Conservation (phyloP, 1,140 invertebrate species). For the Centruroides sculpturatus region DNA sequence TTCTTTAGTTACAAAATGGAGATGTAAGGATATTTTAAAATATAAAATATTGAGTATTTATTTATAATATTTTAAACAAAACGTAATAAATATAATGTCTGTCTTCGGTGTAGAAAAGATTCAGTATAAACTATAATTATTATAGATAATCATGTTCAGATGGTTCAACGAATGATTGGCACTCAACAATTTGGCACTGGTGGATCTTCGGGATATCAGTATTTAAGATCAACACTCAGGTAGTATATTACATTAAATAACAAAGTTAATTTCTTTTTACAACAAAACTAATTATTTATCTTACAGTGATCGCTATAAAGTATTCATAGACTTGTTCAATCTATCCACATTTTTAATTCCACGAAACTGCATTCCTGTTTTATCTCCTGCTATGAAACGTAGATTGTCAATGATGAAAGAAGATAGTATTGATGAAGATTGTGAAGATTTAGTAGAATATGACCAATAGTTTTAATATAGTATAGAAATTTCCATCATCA, state of each 20-base stretch:
- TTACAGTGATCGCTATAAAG: constrained; percentile 91
- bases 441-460: background rate
- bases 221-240: constrained; percentile 93
- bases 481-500: too few species aligned
- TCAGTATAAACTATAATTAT: too few species aligned
- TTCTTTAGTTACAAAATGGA: constrained; percentile 96
- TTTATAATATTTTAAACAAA: background rate
- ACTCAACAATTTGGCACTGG: constrained; percentile 92
- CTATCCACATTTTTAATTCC: constrained; percentile 91
- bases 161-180: constrained; percentile 99
- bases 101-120: too few species aligned
- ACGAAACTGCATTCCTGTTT: constrained; percentile 69
- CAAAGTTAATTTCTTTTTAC: too few species aligned
- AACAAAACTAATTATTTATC: background rate
- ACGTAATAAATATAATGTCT: too few species aligned
- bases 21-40: constrained; percentile 54
- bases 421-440: background rate
- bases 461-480: background rate
- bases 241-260: constrained; percentile 24
- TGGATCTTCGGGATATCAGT: constrained; percentile 96
- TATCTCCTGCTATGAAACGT: constrained; percentile 54
- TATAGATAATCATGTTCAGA: constrained; percentile 90
- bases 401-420: constrained; percentile 19
- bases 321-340: constrained; percentile 96
- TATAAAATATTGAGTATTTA: background rate